Evolutionary conservation across 2,113 vertebrate species (phyloP).

Genomic region (Sinocyclocheilus maitianheensis): DNA sequence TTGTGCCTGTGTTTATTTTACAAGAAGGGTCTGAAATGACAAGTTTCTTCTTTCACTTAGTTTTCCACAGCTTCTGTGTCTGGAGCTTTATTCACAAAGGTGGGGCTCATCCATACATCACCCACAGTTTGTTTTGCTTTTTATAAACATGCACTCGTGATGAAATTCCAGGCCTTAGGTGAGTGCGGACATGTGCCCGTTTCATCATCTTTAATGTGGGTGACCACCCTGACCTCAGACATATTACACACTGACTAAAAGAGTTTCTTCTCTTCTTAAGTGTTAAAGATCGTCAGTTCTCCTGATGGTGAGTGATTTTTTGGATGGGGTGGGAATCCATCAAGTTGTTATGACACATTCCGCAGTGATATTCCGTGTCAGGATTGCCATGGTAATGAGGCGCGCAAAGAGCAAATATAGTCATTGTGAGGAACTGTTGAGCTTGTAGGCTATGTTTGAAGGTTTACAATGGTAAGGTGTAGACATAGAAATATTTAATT

Average conservation of each 20-base stretch:
- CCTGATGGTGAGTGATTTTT: neutral
- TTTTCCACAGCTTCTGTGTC: conserved; percentile 21
- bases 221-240: conserved; percentile 8
- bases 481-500: conserved; percentile 53
- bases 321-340: neutral
- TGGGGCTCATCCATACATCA: conserved; percentile 33
- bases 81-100: conserved; percentile 8
- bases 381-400: conserved; percentile 4
- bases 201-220: conserved; percentile 31
- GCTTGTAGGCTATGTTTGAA: conserved; percentile 57
- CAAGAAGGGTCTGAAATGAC: conserved; percentile 35
- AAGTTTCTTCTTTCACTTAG: conserved; percentile 34
- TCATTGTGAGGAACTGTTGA: conserved; percentile 46
- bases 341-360: conserved; percentile 44
- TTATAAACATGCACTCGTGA: conserved; percentile 54
- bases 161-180: conserved; percentile 50
- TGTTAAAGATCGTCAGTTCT: neutral
- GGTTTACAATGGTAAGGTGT: conserved; percentile 61
- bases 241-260: neutral
- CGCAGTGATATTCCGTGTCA: neutral
- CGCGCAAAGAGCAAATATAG: conserved; percentile 32
- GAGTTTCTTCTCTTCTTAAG: neutral
- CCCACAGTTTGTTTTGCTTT: conserved; percentile 37
- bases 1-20: conserved; percentile 66
- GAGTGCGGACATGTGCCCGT: conserved; percentile 6